Evolutionary conservation across 2,113 vertebrate genomes (phyloP).

Genomic region (Octodon degus): DNA sequence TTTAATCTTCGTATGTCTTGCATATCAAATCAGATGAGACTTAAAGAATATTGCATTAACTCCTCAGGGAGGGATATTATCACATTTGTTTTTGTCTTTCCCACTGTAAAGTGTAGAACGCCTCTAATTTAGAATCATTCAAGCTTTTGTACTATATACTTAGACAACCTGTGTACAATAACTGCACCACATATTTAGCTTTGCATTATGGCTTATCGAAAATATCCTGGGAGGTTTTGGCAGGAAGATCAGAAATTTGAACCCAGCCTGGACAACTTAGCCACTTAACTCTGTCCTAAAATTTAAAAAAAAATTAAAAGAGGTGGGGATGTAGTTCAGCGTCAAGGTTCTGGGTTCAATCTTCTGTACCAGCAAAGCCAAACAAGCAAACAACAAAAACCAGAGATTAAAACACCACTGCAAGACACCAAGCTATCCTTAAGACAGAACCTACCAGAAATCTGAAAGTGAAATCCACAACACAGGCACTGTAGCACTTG

Average conservation of each 20-base stretch:
- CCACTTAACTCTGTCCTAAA: neutral
- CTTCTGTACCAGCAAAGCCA: neutral
- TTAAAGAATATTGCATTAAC: neutral
- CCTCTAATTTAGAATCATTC: neutral
- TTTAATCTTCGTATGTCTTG: neutral
- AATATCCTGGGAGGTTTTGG: neutral
- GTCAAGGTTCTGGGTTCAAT: neutral
- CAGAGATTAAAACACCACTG: neutral
- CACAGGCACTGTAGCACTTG: neutral
- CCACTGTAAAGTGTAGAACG: neutral
- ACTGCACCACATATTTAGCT: neutral
- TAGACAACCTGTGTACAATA: neutral
- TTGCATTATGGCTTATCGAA: neutral
- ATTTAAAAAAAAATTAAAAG: neutral
- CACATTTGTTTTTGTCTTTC: constrained; percentile 18
- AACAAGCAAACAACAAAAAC: neutral
- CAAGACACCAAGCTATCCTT: neutral
- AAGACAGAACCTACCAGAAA: constrained; percentile 7
- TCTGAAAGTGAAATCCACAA: neutral
- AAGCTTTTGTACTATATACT: neutral
- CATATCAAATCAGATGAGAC: constrained; percentile 49
- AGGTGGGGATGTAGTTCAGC: neutral
- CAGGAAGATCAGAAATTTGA: neutral
- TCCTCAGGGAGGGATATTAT: neutral
- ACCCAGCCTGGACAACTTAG: neutral